Conservation (phyloP, 1,140 invertebrate species). For the Dryas iulia region DNA sequence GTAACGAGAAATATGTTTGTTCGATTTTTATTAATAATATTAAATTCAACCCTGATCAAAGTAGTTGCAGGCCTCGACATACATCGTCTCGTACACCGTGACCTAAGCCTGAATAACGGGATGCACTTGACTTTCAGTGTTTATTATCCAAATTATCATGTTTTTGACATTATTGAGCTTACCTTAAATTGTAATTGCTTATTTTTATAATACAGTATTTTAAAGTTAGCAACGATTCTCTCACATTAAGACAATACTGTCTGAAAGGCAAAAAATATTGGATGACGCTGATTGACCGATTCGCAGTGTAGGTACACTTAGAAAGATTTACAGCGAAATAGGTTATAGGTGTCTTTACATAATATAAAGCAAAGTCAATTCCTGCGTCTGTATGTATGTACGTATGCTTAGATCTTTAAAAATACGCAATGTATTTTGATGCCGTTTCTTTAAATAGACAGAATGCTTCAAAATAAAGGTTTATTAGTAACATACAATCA, state of each 20-base stretch:
- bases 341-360: too few relatives aligned
- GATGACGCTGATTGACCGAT: too few relatives aligned
- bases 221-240: neutral
- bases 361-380: too few relatives aligned
- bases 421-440: too few relatives aligned
- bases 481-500: too few relatives aligned
- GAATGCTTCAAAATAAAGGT: too few relatives aligned
- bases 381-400: too few relatives aligned
- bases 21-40: neutral
- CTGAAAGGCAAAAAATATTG: neutral
- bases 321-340: too few relatives aligned
- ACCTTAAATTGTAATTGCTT: neutral
- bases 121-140: slow-evolving; percentile 55
- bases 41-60: slow-evolving; percentile 20
- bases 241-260: too few relatives aligned
- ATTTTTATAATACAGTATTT: neutral
- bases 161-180: neutral
- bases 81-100: slow-evolving; percentile 49
- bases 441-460: too few relatives aligned
- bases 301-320: too few relatives aligned
- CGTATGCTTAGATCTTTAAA: too few relatives aligned
- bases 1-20: neutral
- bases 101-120: slow-evolving; percentile 60
- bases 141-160: slow-evolving; percentile 23
- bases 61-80: slow-evolving; percentile 44